These are phyloP conservation scores for Emmelina monodactyla DNA, from an alignment of 2,888 invertebrate genomes.

Conservation along the genomic window DNA sequence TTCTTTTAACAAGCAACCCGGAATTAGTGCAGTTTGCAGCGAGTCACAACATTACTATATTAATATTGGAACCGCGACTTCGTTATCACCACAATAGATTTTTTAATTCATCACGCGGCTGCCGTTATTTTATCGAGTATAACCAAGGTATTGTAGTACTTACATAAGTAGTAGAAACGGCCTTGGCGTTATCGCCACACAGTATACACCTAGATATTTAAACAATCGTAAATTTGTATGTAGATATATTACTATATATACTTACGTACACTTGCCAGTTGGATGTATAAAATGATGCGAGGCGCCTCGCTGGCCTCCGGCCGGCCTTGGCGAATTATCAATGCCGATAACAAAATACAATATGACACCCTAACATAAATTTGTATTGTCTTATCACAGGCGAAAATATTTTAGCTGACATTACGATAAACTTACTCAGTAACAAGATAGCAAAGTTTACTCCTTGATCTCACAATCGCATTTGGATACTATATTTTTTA, in stretches of 20 bases:
- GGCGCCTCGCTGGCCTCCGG: slow-evolving; percentile 39
- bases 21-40: too few relatives aligned
- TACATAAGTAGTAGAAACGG: slow-evolving; percentile 26
- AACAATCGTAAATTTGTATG: slow-evolving; percentile 28
- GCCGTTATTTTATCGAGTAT: slow-evolving; percentile 18
- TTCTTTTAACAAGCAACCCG: too few relatives aligned
- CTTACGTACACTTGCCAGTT: not conserved
- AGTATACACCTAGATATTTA: slow-evolving; percentile 40
- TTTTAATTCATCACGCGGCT: slow-evolving; percentile 16
- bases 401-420: slow-evolving; percentile 34
- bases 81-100: not conserved
- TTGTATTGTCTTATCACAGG: slow-evolving; percentile 57
- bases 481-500: slow-evolving; percentile 8
- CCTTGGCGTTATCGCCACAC: slow-evolving; percentile 44
- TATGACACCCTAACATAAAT: slow-evolving; percentile 61
- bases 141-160: not conserved
- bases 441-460: slow-evolving; percentile 40
- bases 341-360: slow-evolving; percentile 54
- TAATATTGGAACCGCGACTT: too few relatives aligned
- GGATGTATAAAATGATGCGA: slow-evolving; percentile 12
- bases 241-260: slow-evolving; percentile 12
- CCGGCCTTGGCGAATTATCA: slow-evolving; percentile 48
- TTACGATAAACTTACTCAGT: slow-evolving; percentile 35
- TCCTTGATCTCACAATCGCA: slow-evolving; percentile 30
- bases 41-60: too few relatives aligned